phyloP scores from a whole-genome alignment of 2,797 vertebrate genomes.

The Platalea minor region DNA sequence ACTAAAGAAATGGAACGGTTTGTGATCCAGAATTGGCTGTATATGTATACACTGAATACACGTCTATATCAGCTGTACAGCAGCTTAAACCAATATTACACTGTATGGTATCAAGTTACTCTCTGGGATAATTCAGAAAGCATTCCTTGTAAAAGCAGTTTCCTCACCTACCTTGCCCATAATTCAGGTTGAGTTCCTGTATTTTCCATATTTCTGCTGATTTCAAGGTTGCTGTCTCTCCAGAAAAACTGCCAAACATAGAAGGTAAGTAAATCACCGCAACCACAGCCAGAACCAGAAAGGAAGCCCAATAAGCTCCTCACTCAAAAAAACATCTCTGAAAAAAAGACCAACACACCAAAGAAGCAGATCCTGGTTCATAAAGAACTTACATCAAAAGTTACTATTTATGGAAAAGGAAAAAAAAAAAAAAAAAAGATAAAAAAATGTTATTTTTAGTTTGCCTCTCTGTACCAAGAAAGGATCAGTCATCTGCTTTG shows the following conservation, averaged over 20 bases:
- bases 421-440: not conserved
- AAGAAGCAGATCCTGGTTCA: not conserved
- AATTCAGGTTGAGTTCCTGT: not conserved
- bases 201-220: not conserved
- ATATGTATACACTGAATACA: not conserved
- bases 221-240: not conserved
- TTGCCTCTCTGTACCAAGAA: not conserved
- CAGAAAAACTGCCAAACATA: not conserved
- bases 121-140: not conserved
- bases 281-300: not conserved
- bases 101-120: not conserved
- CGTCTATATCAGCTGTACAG: not conserved
- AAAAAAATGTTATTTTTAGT: not conserved
- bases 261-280: not conserved
- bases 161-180: not conserved
- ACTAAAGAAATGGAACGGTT: not conserved
- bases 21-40: not conserved
- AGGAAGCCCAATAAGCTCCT: not conserved
- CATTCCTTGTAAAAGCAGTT: not conserved
- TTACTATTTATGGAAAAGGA: not conserved
- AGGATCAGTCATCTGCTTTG: slow-evolving; percentile 8
- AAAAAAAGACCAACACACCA: not conserved
- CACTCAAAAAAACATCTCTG: not conserved
- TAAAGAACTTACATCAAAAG: not conserved
- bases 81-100: not conserved